These are phyloP conservation scores for Cyprinodon diabolis DNA, from an alignment of 2,797 vertebrate genomes.

Conservation along the genomic window DNA sequence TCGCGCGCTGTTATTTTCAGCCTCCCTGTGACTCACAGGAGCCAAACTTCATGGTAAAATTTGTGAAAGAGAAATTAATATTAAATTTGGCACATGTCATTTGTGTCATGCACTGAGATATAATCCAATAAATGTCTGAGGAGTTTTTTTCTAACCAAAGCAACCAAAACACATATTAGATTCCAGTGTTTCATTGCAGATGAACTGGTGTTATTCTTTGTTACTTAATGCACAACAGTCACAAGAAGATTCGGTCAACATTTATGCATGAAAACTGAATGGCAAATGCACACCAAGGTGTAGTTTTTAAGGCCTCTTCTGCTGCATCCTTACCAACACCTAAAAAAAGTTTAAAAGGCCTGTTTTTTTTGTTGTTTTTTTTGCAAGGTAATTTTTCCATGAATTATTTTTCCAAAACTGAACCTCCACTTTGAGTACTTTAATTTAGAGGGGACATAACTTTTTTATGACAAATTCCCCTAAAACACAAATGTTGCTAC, in stretches of 20 bases:
- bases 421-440: background rate
- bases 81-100: constrained; percentile 35
- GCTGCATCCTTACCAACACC: background rate
- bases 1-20: constrained; percentile 62
- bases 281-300: background rate
- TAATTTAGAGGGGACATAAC: background rate
- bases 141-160: background rate
- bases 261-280: background rate
- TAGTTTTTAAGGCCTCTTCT: background rate
- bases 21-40: constrained; percentile 51
- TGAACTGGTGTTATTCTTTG: background rate
- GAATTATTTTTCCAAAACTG: background rate
- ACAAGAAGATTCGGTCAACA: too few relatives aligned
- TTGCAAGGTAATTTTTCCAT: background rate
- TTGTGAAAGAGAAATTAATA: constrained; percentile 3
- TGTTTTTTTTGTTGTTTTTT: background rate
- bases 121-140: constrained; percentile 24
- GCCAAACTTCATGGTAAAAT: constrained; percentile 40
- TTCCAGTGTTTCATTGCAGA: background rate
- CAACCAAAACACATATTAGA: background rate
- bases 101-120: constrained; percentile 10
- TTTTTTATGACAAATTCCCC: background rate
- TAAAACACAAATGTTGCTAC: background rate
- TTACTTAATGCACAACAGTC: background rate
- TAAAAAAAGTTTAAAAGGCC: background rate